Base-by-base conservation (phyloP, 2,888 invertebrate species). In the Oegoconia quadripuncta region DNA sequence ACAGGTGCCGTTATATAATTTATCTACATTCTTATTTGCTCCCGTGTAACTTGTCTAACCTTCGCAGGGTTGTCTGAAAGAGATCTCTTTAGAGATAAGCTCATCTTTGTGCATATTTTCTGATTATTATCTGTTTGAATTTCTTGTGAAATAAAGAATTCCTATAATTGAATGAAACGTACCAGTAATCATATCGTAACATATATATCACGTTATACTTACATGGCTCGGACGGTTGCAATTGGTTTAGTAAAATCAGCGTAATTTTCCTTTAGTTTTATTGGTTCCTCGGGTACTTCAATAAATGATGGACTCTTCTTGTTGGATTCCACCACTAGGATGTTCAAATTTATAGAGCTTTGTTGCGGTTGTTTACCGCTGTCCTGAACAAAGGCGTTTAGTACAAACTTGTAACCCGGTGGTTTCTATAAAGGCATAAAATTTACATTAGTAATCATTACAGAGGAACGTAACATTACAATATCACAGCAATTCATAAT, bases 301-400 rank as follows among this genome's bases (percentile, higher is more conserved):
- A 90, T 89, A 63, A 96, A 95, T 31, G 90, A 89, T 22, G 95
- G 96, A 49, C 93, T 93, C 75, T 94, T 95, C 84, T 93, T 95
- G 73, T 93, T 93, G n/a, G 94, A 95, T 63, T 94, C 95, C 4
- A 96, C 95, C 17, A 97, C 94, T 48, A 91, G 91, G 50, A 98
- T 95, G 53, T 93, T 92, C 46, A 98, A 90, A 65, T 93, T 93
- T 46, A 95, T 96, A 36, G 90, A 89, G 48, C 92, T 92, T 59
- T 90, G 90, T 59, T 91, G 91, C 6, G 90, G 88, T 8, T 84
- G 88, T 13, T 76, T 75, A 1, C 96, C 96, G 71, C 91, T 91
- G 76, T 97, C 96, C 52, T 90, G 89, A n/a, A 96, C 96, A 48
- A 90, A 90, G 7, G 95, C 95, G 50, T 89, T 90, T 66, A 95